Evolutionary conservation across 2,888 invertebrate species (phyloP).

Genomic region (Orgyia antiqua): DNA sequence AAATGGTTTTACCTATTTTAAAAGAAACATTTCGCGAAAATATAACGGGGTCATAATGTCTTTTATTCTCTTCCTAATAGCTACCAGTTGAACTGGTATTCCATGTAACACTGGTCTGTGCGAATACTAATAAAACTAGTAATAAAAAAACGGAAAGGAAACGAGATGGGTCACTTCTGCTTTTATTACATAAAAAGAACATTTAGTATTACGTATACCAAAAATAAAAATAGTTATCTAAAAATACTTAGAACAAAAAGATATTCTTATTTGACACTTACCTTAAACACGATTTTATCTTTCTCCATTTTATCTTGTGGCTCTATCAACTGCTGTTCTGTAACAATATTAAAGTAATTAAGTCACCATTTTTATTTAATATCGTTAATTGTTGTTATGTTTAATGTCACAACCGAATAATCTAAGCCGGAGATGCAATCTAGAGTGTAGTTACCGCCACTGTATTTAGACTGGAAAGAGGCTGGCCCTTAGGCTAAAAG

Average conservation of each 20-base stretch:
- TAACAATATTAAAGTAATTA: slow-evolving; percentile 9
- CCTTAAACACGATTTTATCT: slow-evolving; percentile 68
- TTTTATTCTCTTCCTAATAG: not conserved
- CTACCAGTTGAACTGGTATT: not conserved
- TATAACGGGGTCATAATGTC: too few relatives aligned
- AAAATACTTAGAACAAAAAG: too few relatives aligned
- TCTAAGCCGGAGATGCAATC: too few relatives aligned
- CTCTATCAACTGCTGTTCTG: slow-evolving; percentile 19
- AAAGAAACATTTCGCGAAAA: too few relatives aligned
- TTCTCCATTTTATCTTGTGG: slow-evolving; percentile 51
- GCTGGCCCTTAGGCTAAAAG: too few relatives aligned
- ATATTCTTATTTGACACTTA: slow-evolving; percentile 39
- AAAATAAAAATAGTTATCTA: not conserved
- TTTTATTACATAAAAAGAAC: not conserved
- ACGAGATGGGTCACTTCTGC: not conserved
- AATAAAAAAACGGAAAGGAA: too few relatives aligned
- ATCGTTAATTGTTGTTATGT: too few relatives aligned
- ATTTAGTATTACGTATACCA: not conserved
- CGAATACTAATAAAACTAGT: not conserved
- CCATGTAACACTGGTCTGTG: not conserved
- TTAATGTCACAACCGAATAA: too few relatives aligned
- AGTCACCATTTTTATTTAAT: not conserved
- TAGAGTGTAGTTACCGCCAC: too few relatives aligned
- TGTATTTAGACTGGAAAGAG: too few relatives aligned
- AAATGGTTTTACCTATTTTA: too few relatives aligned